phyloP scores from a whole-genome alignment of 2,797 vertebrate species.

The Crocodylus rhombifer region DNA sequence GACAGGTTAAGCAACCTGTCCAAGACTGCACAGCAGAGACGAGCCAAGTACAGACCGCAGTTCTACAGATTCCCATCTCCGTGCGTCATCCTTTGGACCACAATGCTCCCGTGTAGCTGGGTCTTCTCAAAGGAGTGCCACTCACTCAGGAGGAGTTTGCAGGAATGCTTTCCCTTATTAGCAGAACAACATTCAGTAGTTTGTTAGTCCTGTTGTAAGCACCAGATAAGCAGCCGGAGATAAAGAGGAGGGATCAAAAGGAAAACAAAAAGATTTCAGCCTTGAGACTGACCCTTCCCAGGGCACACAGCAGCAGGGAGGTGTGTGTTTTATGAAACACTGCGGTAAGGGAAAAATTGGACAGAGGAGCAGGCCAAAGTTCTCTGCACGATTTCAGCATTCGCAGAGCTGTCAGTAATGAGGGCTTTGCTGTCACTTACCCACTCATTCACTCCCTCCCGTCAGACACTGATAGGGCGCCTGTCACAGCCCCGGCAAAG shows the following conservation, averaged over 20 bases:
- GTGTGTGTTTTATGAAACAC: accelerated
- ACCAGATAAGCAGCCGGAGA: neutral
- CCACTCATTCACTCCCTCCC: conserved; percentile 43
- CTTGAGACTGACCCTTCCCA: accelerated
- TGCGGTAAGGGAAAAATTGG: neutral
- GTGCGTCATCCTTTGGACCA: neutral
- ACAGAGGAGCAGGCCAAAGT: accelerated
- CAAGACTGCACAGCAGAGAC: neutral
- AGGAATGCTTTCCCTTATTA: neutral
- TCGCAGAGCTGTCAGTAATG: conserved; percentile 22
- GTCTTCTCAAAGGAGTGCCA: neutral
- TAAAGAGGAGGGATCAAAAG: accelerated
- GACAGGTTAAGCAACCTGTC: neutral
- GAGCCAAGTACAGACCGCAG: neutral
- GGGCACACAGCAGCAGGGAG: neutral
- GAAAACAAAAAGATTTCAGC: neutral
- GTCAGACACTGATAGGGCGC: conserved; percentile 56
- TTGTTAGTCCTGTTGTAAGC: neutral
- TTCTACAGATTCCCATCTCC: accelerated
- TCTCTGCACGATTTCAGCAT: neutral
- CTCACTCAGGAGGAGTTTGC: neutral
- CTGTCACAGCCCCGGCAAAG: conserved; percentile 61
- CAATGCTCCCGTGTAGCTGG: accelerated
- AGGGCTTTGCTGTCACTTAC: conserved; percentile 53
- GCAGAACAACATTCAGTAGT: neutral